Percentiles rank a stretch among this genome's conserved stretches.
phyloP scores from a whole-genome alignment of 1,140 invertebrate genomes.

The Cephus cinctus region DNA sequence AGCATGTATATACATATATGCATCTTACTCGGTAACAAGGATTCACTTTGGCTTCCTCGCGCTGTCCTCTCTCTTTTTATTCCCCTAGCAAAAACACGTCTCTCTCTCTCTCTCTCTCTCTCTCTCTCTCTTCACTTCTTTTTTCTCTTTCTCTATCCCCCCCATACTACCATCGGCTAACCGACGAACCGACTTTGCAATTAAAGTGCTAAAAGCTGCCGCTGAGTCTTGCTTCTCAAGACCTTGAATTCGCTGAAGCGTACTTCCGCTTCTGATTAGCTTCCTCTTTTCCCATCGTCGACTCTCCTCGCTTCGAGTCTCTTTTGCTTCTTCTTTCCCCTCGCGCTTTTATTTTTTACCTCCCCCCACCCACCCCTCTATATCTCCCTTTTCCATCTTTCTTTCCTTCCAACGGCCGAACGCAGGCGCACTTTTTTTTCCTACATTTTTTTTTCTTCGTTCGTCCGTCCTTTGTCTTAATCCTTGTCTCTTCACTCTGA shows the following conservation, averaged over 20 bases:
- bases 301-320: background rate
- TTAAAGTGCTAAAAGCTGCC: background rate
- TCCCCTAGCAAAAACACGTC: too few relatives aligned
- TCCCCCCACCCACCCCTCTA: slow-evolving; percentile 7
- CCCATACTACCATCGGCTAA: slow-evolving; percentile 15
- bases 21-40: too few relatives aligned
- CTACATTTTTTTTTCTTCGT: slow-evolving; percentile 22
- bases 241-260: slow-evolving; percentile 4
- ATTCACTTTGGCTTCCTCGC: too few relatives aligned
- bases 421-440: slow-evolving; percentile 8
- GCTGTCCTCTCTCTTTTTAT: too few relatives aligned
- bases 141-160: slow-evolving; percentile 2
- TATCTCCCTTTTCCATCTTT: slow-evolving; percentile 11
- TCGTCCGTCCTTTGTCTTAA: slow-evolving; percentile 3
- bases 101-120: background rate
- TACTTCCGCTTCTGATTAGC: slow-evolving; percentile 7
- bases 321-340: slow-evolving; percentile 22
- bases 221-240: background rate
- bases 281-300: slow-evolving; percentile 6
- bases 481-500: too few relatives aligned
- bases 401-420: slow-evolving; percentile 14
- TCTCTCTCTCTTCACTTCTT: slow-evolving; percentile 4
- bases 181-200: background rate
- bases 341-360: slow-evolving; percentile 16
- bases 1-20: too few relatives aligned